phyloP scores from a whole-genome alignment of 2,113 vertebrate species.

The Aix galericulata region DNA sequence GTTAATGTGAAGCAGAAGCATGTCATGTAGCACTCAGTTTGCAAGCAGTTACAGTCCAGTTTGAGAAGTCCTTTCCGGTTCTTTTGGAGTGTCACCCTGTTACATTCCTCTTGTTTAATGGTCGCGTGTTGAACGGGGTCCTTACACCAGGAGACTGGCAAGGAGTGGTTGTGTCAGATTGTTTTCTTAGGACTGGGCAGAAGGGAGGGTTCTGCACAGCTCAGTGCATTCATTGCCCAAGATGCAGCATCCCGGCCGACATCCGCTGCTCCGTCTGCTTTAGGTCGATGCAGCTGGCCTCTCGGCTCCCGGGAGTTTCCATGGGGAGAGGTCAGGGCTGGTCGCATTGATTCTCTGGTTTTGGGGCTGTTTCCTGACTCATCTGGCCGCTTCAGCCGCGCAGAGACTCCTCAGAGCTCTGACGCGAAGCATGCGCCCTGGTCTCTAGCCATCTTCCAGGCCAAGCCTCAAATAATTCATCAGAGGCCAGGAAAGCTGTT shows the following conservation, averaged over 20 bases:
- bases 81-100: neutral
- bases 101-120: neutral
- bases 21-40: neutral
- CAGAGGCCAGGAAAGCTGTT: neutral
- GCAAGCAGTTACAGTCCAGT: neutral
- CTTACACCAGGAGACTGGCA: neutral
- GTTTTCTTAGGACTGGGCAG: constrained; percentile 7
- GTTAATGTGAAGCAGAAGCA: neutral
- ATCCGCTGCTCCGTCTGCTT: neutral
- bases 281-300: neutral
- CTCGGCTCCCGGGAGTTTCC: neutral
- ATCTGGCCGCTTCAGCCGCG: neutral
- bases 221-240: neutral
- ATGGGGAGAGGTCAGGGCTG: neutral
- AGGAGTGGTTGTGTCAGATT: constrained; percentile 24
- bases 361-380: constrained; percentile 11
- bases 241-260: neutral
- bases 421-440: neutral
- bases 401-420: neutral
- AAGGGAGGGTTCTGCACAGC: neutral
- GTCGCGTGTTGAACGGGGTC: neutral
- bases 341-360: neutral
- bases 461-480: neutral
- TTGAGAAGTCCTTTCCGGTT: neutral
- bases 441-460: neutral